Evolutionary conservation across 2,888 invertebrate species (phyloP).

Genomic region (Steinernema hermaphroditum): DNA sequence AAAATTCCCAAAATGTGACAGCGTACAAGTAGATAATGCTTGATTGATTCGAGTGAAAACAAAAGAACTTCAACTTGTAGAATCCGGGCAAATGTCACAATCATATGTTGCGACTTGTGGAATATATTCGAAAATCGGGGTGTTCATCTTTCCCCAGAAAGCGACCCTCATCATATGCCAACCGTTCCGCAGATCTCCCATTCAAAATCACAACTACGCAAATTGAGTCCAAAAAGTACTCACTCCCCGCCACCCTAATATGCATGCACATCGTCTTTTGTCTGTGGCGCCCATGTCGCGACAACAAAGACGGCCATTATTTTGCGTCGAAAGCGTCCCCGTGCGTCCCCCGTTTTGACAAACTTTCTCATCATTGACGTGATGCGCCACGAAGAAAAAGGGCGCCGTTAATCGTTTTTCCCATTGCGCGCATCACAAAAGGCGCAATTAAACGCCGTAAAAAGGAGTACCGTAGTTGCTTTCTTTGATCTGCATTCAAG

Average conservation of each 20-base stretch:
- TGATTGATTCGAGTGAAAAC: too few relatives aligned
- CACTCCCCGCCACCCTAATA: not conserved
- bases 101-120: too few relatives aligned
- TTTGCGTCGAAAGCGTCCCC: not conserved
- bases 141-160: too few relatives aligned
- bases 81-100: too few relatives aligned
- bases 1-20: too few relatives aligned
- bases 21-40: too few relatives aligned
- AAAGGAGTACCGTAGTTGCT: slow-evolving; percentile 13
- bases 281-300: not conserved
- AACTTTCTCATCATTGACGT: slow-evolving; percentile 24
- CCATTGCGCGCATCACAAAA: slow-evolving; percentile 2
- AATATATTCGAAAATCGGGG: too few relatives aligned
- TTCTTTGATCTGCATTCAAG: not conserved
- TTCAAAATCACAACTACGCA: too few relatives aligned
- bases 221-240: too few relatives aligned
- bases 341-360: slow-evolving; percentile 10
- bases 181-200: too few relatives aligned
- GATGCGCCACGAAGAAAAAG: slow-evolving; percentile 4
- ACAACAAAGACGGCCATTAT: slow-evolving; percentile 12
- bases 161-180: too few relatives aligned
- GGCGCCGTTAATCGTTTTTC: slow-evolving; percentile 23
- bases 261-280: not conserved
- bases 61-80: too few relatives aligned
- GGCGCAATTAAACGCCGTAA: slow-evolving; percentile 19